Evolutionary conservation across 2,797 vertebrate genomes (phyloP), one percentile per base, ranked within the genome.

Genomic region (Aplochiton taeniatus): DNA sequence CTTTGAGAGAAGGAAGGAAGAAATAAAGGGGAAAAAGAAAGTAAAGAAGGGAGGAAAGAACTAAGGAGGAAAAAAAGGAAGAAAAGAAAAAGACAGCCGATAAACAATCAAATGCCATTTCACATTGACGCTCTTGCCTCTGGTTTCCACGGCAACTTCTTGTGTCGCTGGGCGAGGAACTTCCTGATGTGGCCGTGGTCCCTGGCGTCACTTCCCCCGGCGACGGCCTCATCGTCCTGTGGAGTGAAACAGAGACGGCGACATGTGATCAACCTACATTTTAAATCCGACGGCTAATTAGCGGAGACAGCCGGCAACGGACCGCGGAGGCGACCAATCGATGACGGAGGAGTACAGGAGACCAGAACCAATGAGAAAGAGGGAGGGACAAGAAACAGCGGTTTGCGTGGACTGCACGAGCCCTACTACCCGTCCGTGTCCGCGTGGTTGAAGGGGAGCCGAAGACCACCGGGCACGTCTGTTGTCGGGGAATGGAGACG

Each of bases 71-170:
- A 16, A 50, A 16, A 50, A 7, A 51, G 14, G 7, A 9, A 4
- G 11, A 53, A 53, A 11, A 4, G 11, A 18, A 11, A 18, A 53
- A 10, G 51, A 17, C 13, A 14, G 16, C 6, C 31, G 31, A 6
- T 31, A 31, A 47, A 43, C 17, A 12, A 45, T 19, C 19, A 31
- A 48, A 13, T 4, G 12, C 17, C 11, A 9, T 47, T 14, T 31
- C 4, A 13, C 14, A 60, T 61, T 13, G 7, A 2, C 31, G 31
- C n/a, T 48, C 69, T 72, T 69, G 84, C 85, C 83, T 87, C 85
- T 31, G 78, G 82, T 82, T 84, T 84, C 85, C 85, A 87, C 63
- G 70, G 81, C 69, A 84, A 83, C 71, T 62, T 78, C 41, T 63
- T 84, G 63, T 81, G 77, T 62, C 77, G 82, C 77, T 78, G 77